phyloP scores from a whole-genome alignment of 2,888 invertebrate species.

The Drosophila eohydei region DNA sequence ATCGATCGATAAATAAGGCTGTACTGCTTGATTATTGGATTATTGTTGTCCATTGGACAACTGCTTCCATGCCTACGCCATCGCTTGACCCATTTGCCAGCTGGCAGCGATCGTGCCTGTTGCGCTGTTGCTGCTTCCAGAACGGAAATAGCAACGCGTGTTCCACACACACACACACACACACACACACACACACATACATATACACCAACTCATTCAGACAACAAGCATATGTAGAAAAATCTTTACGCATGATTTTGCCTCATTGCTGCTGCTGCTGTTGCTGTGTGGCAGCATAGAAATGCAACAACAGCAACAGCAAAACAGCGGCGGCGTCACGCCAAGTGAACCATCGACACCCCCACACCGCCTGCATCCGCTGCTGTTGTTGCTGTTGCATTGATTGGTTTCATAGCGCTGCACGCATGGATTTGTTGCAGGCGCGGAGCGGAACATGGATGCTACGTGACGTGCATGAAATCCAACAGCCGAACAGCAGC shows the following conservation, averaged over 20 bases:
- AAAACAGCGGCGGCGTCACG: conserved; percentile 43
- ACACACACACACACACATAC: conserved; percentile 1
- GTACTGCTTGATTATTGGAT: too few species aligned
- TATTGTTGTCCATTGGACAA: conserved; percentile 26
- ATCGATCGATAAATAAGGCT: too few species aligned
- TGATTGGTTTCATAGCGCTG: conserved; percentile 56
- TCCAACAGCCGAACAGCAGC: conserved; percentile 26
- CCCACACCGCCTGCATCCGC: conserved; percentile 10
- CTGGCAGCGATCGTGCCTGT: conserved; percentile 28
- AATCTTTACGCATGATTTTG: conserved; percentile 78
- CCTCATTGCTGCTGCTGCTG: conserved; percentile 36
- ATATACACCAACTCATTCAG: conserved; percentile 36
- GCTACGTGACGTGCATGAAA: conserved; percentile 73
- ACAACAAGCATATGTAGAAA: conserved; percentile 41
- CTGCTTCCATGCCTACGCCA: conserved; percentile 36
- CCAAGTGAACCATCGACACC: conserved; percentile 44
- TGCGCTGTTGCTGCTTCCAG: conserved; percentile 23
- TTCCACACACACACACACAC: conserved; percentile 29
- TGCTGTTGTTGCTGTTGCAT: conserved; percentile 33
- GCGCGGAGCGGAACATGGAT: conserved; percentile 37
- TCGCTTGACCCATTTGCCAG: conserved; percentile 57
- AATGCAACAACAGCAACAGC: conserved; percentile 35
- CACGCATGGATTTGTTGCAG: conserved; percentile 43
- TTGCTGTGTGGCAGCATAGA: conserved; percentile 31
- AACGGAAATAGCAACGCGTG: conserved; percentile 74